Base-by-base conservation (phyloP, 2,113 vertebrate species). In the Solea senegalensis region DNA sequence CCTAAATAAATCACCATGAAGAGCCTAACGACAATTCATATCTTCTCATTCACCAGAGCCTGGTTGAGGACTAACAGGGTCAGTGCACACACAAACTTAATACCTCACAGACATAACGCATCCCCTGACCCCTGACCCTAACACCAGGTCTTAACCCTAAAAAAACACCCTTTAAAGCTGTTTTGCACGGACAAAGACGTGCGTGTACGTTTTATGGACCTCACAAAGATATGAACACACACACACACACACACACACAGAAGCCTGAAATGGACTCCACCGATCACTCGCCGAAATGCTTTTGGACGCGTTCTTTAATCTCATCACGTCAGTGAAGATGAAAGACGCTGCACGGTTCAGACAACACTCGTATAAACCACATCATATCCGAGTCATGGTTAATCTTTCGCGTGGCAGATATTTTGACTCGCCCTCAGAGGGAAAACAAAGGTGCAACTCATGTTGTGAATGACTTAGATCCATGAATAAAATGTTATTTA, bases 401-500 rank as follows among this genome's bases (percentile, higher is more conserved):
- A 14, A 10, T 3, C 8, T 48, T 65, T 44, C 48, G 55, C 48
- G 27, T 4, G 9, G 51, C 34, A 65, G 51, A 70, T 41, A 65
- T 27, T n/a, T 12, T 46, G 52, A 48, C 8, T 63, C 11, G 12
- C 40, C 13, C 6, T 1, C 65, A 16, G n/a, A 9, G 50, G 9
- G n/a, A 58, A 49, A 70, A 8, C 26, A 50, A 67, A 46, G 15
- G 49, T 68, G 58, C 0, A 0, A 13, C 41, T 21, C 26, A 74
- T 59, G 58, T 40, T 1, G 10, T 53, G 78, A 74, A 71, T 16
- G 63, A 14, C 44, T 46, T 15, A 13, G 21, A 27, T 39, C 56
- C 7, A 48, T 40, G 21, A 71, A 67, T 7, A 21, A 5, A 49
- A 9, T 0, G 14, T 21, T 28, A 21, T 21, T 21, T 21, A 21